Evolutionary conservation across 2,797 vertebrate genomes (phyloP).

Genomic region (Spinibarbus caldwelli): DNA sequence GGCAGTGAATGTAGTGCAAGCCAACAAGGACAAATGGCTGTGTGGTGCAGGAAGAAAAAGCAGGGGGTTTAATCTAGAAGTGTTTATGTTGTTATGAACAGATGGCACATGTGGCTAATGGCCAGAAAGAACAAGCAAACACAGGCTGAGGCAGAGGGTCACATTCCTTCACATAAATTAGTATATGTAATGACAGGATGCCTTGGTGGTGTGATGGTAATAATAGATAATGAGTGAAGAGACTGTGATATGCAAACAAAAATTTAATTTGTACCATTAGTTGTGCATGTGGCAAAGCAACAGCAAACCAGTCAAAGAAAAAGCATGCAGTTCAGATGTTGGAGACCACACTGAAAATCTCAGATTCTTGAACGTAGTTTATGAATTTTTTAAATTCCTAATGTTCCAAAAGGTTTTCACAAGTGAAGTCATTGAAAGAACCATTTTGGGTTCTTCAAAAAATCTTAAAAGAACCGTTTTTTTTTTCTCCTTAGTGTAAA

Average conservation of each 20-base stretch:
- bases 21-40: conserved; percentile 17
- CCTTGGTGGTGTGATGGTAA: neutral
- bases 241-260: neutral
- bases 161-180: conserved; percentile 37
- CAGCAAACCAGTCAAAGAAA: conserved; percentile 1
- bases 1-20: conserved; percentile 14
- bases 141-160: conserved; percentile 18
- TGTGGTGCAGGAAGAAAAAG: conserved; percentile 20
- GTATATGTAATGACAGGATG: neutral
- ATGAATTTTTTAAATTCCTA: neutral
- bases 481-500: neutral
- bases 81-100: conserved; percentile 45
- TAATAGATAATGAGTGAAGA: conserved; percentile 36
- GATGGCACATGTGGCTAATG: conserved; percentile 30
- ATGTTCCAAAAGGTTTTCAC: neutral
- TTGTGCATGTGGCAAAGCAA: neutral
- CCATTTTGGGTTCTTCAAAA: neutral
- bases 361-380: neutral
- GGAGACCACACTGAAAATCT: neutral
- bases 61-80: conserved; percentile 27
- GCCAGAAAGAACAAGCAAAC: conserved; percentile 33
- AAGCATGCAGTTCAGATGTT: neutral
- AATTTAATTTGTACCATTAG: neutral
- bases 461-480: neutral
- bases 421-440: neutral